phyloP scores from a whole-genome alignment of 2,797 vertebrate genomes.

The Gephyroberyx darwinii region DNA sequence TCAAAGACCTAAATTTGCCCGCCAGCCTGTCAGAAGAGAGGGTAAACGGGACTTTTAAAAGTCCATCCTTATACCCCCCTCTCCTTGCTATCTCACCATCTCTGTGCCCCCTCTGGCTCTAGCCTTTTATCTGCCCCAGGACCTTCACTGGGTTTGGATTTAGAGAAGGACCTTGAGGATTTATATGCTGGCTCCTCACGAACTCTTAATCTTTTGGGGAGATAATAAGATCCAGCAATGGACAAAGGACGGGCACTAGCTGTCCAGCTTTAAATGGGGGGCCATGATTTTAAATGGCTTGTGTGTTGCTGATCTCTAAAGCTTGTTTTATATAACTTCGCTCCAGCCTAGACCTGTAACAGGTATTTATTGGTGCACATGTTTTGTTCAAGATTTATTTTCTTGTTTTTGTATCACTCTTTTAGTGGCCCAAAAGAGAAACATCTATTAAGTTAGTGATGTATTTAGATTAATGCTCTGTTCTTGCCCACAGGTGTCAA shows the following conservation, averaged over 20 bases:
- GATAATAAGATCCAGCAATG: constrained; percentile 84
- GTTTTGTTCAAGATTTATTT: constrained; percentile 78
- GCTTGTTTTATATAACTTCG: constrained; percentile 74
- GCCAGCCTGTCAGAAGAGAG: constrained; percentile 98
- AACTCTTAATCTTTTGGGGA: constrained; percentile 86
- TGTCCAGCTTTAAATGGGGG: constrained; percentile 80
- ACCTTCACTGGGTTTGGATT: constrained; percentile 78
- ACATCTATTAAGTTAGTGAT: constrained; percentile 39
- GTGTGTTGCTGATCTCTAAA: constrained; percentile 84
- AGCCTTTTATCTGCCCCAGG: constrained; percentile 75
- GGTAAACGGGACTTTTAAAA: constrained; percentile 88
- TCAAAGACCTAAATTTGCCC: constrained; percentile 99
- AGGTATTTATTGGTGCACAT: constrained; percentile 75
- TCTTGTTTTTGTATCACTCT: constrained; percentile 73
- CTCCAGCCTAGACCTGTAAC: constrained; percentile 71
- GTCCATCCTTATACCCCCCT: constrained; percentile 70
- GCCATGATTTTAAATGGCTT: constrained; percentile 84
- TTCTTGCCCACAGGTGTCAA: constrained; percentile 89
- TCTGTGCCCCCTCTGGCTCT: constrained; percentile 75
- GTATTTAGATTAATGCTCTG: constrained; percentile 48
- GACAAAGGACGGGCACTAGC: constrained; percentile 83
- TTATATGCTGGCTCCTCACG: constrained; percentile 83
- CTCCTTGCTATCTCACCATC: constrained; percentile 61
- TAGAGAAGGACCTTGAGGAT: constrained; percentile 83
- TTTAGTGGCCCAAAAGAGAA: constrained; percentile 23